Evolutionary conservation across 2,113 vertebrate species (phyloP), one percentile per base, ranked within the genome.

Genomic region (Nibea albiflora): DNA sequence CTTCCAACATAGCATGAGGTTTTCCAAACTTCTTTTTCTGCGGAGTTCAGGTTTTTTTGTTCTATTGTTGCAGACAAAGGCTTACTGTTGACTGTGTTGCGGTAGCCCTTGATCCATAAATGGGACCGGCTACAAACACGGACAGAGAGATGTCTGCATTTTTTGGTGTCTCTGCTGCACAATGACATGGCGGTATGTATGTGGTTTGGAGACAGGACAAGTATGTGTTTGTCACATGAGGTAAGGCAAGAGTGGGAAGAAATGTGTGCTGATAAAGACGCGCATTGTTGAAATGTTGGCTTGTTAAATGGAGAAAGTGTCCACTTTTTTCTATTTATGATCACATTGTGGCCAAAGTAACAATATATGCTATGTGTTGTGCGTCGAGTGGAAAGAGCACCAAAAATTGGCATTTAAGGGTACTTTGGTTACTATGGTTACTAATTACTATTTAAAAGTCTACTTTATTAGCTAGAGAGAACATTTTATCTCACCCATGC

Each of bases 51-150:
- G 28, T 50, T 83, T 86, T n/a, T 84, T 73, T 17, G 11, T 71
- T 74, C 77, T 63, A 31, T 74, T 84, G 83, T 84, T 71, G 81
- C 78, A 88, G 68, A 91, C 88, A 91, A 90, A 84, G 84, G 49
- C n/a, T 17, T 31, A 53, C 66, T 90, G 88, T 90, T 62, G 73
- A 67, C 83, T 68, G 69, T 81, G 81, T 78, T 88, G 89, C 60
- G 79, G 88, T 64, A 26, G 73, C 70, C 63, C 85, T 80, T 50
- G 74, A 85, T 81, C 74, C 83, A 39, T 57, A 69, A 70, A 77
- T 54, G 68, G 80, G 78, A 78, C 31, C 58, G 9, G 80, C 85
- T 69, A 74, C 84, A 89, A 85, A 86, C 60, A 46, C 35, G 76
- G 57, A 79, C 66, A 42, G 66, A 75, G 58, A 84, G 70, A 85